A percentile compares a stretch with the other conserved stretches of the same genome.
These are phyloP conservation scores for Diachasmimorpha longicaudata DNA, from an alignment of 1,140 invertebrate species.

Conservation along the genomic window DNA sequence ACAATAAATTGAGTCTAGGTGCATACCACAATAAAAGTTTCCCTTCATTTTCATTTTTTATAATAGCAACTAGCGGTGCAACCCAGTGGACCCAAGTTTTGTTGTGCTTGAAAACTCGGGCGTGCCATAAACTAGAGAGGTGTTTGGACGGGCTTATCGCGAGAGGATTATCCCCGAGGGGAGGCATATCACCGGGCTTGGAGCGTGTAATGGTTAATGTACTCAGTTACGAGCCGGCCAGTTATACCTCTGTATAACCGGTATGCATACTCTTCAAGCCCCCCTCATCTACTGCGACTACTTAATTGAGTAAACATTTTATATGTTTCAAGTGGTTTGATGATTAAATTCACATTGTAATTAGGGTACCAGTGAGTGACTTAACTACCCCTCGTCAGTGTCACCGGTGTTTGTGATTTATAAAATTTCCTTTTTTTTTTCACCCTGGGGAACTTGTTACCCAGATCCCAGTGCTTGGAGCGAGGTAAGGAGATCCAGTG, in stretches of 20 bases:
- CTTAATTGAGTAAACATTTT: not conserved
- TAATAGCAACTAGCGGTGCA: not conserved
- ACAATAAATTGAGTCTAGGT: not conserved
- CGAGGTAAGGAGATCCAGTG: not conserved
- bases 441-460: not conserved
- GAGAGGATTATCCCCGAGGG: conserved; percentile 18
- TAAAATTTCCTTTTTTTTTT: not conserved
- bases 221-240: conserved; percentile 6
- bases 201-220: conserved; percentile 12
- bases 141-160: conserved; percentile 19
- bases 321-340: not conserved
- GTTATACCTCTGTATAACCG: not conserved
- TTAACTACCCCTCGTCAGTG: not conserved
- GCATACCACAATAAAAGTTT: not conserved
- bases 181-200: not conserved
- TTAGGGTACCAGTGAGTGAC: not conserved
- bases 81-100: not conserved
- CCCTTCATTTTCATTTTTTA: not conserved
- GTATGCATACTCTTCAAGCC: not conserved
- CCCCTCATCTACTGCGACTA: not conserved
- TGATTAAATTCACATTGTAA: not conserved
- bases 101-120: conserved; percentile 20
- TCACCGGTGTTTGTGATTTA: too few relatives aligned
- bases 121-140: conserved; percentile 14
- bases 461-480: not conserved